Percentiles rank a stretch among this genome's conserved stretches.
Evolutionary conservation across 2,888 invertebrate species (phyloP).

Genomic region (Lordiphosa fenestrarum): DNA sequence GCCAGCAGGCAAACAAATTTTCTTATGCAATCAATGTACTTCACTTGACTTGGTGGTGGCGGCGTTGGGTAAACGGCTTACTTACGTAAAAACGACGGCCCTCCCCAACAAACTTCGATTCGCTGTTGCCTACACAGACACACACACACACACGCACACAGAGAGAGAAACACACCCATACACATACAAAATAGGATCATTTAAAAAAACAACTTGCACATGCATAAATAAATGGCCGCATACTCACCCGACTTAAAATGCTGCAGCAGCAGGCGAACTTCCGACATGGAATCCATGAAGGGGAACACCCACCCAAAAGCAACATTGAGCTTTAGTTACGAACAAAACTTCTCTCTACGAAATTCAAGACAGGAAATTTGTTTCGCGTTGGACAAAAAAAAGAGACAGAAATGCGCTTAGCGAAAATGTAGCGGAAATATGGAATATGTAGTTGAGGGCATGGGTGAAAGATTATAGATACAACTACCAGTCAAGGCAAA

Average conservation of each 20-base stretch:
- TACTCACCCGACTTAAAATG: conserved; percentile 44
- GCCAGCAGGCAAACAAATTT: conserved; percentile 40
- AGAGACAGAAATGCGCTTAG: conserved; percentile 28
- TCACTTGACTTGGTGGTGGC: conserved; percentile 27
- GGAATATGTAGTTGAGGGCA: conserved; percentile 4
- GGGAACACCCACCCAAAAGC: conserved; percentile 12
- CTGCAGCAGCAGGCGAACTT: conserved; percentile 29
- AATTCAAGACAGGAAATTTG: conserved; percentile 55
- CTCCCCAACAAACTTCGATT: conserved; percentile 25
- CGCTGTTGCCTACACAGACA: conserved; percentile 1
- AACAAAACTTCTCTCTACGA: conserved; percentile 18
- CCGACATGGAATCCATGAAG: conserved; percentile 17
- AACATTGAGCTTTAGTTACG: conserved; percentile 17
- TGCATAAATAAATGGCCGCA: conserved; percentile 60
- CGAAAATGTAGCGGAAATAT: conserved; percentile 35
- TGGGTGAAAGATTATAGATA: conserved; percentile 10
- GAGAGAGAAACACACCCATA: too few relatives aligned
- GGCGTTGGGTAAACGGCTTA: conserved; percentile 18
- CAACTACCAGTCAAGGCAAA: conserved; percentile 11
- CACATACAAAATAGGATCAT: conserved; percentile 34
- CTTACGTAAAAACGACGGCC: conserved; percentile 24
- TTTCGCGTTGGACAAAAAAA: conserved; percentile 42
- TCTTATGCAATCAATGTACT: conserved; percentile 56
- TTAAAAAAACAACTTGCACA: conserved; percentile 52
- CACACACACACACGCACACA: too few relatives aligned